phyloP scores from a whole-genome alignment of 2,113 vertebrate species.

The Eurypyga helias region DNA sequence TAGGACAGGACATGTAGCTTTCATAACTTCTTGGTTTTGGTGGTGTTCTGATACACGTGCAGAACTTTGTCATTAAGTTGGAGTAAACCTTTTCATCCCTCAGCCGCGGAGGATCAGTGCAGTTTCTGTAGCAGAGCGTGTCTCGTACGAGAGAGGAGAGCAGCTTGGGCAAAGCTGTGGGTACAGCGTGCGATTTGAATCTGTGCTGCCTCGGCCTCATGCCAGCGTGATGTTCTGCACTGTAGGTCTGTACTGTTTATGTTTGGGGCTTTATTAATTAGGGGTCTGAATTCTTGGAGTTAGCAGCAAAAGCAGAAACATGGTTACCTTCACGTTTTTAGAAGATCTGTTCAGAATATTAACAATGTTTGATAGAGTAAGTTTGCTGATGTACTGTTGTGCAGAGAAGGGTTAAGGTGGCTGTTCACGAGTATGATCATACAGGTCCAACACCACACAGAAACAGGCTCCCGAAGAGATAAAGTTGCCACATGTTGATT shows the following conservation, averaged over 20 bases:
- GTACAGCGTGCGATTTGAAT: conserved; percentile 97
- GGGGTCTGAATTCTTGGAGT: background rate
- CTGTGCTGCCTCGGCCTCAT: conserved; percentile 91
- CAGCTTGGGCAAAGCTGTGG: conserved; percentile 93
- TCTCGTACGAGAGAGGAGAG: conserved; percentile 89
- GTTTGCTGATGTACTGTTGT: background rate
- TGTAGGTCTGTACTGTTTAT: conserved; percentile 83
- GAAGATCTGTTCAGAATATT: background rate
- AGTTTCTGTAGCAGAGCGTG: conserved; percentile 93
- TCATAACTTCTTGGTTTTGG: background rate
- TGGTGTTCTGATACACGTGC: background rate
- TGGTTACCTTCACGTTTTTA: background rate
- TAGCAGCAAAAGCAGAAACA: background rate
- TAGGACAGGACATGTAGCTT: background rate
- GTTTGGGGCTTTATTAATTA: background rate
- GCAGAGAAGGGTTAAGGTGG: background rate
- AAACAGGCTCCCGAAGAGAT: background rate
- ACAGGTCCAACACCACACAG: background rate
- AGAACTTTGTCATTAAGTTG: background rate
- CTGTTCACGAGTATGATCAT: background rate
- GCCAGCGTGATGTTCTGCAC: conserved; percentile 96
- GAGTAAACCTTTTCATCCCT: background rate
- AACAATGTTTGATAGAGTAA: background rate
- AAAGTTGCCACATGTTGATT: background rate
- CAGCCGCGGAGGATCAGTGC: conserved; percentile 96